These are phyloP conservation scores for Gulo gulo DNA, from an alignment of 2,113 vertebrate species.

Conservation along the genomic window DNA sequence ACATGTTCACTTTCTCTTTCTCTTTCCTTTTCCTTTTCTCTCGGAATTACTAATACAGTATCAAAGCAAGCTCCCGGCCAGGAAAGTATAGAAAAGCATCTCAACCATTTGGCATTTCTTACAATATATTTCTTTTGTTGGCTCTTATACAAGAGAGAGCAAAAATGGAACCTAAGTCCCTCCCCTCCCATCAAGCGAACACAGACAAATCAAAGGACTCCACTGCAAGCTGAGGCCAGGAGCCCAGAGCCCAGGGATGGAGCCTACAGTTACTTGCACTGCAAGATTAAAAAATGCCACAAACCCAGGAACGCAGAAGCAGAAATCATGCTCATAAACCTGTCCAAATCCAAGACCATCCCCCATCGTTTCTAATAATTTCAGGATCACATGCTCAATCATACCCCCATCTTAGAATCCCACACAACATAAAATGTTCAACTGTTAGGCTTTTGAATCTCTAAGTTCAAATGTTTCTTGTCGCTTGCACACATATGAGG, in stretches of 20 bases:
- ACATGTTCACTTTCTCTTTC: background rate
- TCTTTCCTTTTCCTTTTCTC: background rate
- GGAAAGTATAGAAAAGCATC: background rate
- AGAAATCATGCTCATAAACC: background rate
- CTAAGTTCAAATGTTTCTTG: background rate
- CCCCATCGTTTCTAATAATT: background rate
- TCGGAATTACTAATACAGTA: background rate
- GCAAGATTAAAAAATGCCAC: background rate
- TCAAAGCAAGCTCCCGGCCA: background rate
- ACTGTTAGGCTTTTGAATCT: background rate
- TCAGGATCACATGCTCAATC: background rate
- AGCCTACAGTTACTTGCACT: too few species aligned
- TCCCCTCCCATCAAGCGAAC: background rate
- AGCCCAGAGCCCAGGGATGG: background rate
- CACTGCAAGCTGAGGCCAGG: background rate
- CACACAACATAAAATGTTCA: background rate
- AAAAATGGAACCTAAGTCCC: background rate
- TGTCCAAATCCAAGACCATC: background rate
- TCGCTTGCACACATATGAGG: background rate
- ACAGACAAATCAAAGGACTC: background rate
- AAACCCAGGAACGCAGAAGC: background rate
- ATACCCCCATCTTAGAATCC: background rate
- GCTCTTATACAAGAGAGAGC: background rate
- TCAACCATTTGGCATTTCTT: background rate
- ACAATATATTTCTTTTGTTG: constrained; percentile 2